phyloP scores from a whole-genome alignment of 2,113 vertebrate species.

The Triplophysa rosa region DNA sequence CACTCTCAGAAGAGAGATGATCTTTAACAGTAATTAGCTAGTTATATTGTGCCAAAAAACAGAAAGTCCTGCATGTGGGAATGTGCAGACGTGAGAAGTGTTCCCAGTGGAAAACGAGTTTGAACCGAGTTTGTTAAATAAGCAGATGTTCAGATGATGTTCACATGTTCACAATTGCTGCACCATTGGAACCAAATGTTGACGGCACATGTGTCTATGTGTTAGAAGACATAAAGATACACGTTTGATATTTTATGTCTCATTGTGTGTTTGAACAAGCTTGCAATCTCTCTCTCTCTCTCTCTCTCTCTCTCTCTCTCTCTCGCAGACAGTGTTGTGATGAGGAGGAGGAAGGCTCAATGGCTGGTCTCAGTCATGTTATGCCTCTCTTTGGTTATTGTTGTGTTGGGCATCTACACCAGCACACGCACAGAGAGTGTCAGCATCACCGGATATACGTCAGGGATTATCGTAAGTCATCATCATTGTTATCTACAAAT shows the following conservation, averaged over 20 bases:
- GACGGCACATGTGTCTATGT: background rate
- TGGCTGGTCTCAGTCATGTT: conserved; percentile 68
- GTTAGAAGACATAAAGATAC: background rate
- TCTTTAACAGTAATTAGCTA: no score
- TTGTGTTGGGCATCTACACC: conserved; percentile 67
- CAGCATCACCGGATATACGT: conserved; percentile 65
- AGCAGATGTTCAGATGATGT: background rate
- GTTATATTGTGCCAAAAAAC: no score
- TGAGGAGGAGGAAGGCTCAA: conserved; percentile 57
- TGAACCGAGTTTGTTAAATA: background rate
- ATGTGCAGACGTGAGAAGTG: background rate
- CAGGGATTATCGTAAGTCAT: conserved; percentile 70
- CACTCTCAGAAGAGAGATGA: no score
- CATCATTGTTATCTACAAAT: background rate
- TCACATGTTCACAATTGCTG: background rate
- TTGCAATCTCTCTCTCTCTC: no score
- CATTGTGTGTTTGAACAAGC: no score
- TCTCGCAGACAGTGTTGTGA: conserved; percentile 43
- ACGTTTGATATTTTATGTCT: background rate
- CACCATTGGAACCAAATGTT: conserved; percentile 1
- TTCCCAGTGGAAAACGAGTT: background rate
- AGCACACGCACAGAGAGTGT: conserved; percentile 69
- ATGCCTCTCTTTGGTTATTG: conserved; percentile 66
- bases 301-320: background rate
- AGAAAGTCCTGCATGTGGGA: no score